Evolutionary conservation across 2,888 invertebrate genomes (phyloP).

Genomic region (Thumatha senex): DNA sequence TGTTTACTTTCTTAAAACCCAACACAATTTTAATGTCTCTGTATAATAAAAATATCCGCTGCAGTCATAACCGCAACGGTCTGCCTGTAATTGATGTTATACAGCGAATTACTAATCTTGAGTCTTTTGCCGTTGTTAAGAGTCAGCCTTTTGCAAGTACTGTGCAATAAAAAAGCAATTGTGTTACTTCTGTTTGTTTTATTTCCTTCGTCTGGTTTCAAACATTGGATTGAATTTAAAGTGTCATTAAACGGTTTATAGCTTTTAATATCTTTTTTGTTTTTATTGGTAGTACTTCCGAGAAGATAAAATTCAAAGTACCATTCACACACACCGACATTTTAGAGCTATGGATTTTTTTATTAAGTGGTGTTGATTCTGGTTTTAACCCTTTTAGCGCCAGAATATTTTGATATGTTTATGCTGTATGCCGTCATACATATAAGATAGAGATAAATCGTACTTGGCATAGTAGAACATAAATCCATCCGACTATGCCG

Average conservation of each 20-base stretch:
- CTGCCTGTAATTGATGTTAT: constrained; percentile 44
- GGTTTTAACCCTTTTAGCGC: no score
- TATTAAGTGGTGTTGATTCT: no score
- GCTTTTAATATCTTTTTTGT: neutral
- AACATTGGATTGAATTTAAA: constrained; percentile 13
- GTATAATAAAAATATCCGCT: constrained; percentile 19
- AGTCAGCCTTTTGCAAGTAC: constrained; percentile 33
- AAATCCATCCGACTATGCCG: no score
- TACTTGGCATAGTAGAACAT: no score
- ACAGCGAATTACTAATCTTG: constrained; percentile 42
- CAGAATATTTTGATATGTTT: no score
- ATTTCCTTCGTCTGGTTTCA: constrained; percentile 34
- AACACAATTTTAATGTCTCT: constrained; percentile 8
- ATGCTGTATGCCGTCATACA: no score
- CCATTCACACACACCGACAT: no score
- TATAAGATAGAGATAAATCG: no score
- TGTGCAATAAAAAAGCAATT: constrained; percentile 37
- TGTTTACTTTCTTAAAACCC: neutral
- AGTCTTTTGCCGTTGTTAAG: constrained; percentile 34
- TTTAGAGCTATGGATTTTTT: no score
- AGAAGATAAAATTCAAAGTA: neutral
- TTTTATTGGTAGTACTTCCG: neutral
- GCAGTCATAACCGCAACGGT: constrained; percentile 34
- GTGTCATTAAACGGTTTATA: constrained; percentile 5
- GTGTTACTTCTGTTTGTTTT: constrained; percentile 35